A percentile compares a stretch with the other conserved stretches of the same genome.
These are phyloP conservation scores for Rhabdophis nuchalis DNA, from an alignment of 2,797 vertebrate species.

Conservation along the genomic window DNA sequence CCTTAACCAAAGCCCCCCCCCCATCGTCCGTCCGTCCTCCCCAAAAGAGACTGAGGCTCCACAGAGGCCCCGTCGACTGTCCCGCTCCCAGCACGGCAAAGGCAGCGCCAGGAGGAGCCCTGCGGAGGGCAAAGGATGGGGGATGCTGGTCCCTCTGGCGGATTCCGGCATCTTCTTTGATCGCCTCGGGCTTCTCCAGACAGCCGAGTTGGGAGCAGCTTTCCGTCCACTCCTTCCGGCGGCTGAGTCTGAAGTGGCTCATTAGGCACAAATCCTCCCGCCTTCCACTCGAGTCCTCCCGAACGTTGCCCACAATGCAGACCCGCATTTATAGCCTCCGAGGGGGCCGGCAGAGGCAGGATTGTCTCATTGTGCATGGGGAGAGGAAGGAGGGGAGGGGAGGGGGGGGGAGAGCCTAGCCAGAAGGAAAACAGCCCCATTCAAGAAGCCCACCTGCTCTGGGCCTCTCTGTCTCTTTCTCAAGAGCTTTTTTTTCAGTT, in stretches of 20 bases:
- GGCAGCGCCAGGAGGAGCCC: background rate
- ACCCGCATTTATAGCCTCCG: constrained; percentile 69
- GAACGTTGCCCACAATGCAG: constrained; percentile 68
- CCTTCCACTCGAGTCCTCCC: constrained; percentile 64
- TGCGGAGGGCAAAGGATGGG: background rate
- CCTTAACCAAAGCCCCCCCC: constrained; percentile 65
- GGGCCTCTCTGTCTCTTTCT: constrained; percentile 52
- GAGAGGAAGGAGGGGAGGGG: constrained; percentile 41
- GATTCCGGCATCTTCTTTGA: constrained; percentile 64
- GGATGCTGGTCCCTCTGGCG: constrained; percentile 42
- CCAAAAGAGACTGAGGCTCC: constrained; percentile 59
- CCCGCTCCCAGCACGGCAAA: background rate
- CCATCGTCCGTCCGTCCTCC: too few relatives aligned
- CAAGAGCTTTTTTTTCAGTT: too few relatives aligned
- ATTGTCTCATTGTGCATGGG: constrained; percentile 64
- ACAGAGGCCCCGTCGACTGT: background rate
- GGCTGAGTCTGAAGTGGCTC: constrained; percentile 73
- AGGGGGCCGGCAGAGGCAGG: constrained; percentile 63
- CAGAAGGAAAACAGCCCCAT: constrained; percentile 67
- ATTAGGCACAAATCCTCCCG: constrained; percentile 72
- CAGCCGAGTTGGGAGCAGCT: constrained; percentile 72
- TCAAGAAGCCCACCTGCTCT: constrained; percentile 68
- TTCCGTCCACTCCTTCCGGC: constrained; percentile 66
- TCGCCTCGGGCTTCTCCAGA: constrained; percentile 64
- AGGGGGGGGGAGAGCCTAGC: background rate